Evolutionary conservation across 2,113 vertebrate genomes (phyloP).

Genomic region (Paracanthobrama guichenoti): DNA sequence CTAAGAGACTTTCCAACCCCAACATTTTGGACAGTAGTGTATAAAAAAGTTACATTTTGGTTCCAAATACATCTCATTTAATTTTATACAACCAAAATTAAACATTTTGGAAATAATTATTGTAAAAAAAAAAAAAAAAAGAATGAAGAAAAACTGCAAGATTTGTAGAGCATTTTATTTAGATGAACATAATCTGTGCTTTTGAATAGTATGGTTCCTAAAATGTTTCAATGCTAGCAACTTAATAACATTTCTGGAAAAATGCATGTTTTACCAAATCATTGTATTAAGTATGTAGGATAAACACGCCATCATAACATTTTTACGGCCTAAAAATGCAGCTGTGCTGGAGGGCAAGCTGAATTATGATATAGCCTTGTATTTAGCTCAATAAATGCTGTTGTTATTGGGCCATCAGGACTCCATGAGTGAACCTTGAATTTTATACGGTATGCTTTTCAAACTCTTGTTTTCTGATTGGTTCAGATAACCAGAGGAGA

Average conservation of each 20-base stretch:
- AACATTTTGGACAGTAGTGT: too few species aligned
- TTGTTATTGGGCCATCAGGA: background rate
- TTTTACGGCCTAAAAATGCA: background rate
- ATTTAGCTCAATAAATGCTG: background rate
- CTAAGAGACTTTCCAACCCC: too few species aligned
- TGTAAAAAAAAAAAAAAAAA: background rate
- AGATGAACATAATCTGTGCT: background rate
- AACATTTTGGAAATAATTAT: background rate
- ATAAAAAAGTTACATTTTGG: too few species aligned
- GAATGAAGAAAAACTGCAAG: background rate
- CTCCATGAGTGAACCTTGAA: background rate
- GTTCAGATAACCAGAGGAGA: constrained; percentile 86
- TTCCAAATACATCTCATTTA: too few species aligned
- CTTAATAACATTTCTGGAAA: background rate
- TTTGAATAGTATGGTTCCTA: background rate
- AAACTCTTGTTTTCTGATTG: constrained; percentile 56
- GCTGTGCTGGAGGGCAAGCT: background rate
- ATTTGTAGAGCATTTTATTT: too few species aligned
- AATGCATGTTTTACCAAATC: background rate
- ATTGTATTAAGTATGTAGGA: background rate
- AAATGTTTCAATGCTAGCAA: background rate
- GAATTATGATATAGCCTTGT: background rate
- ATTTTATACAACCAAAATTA: background rate
- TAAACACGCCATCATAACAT: background rate
- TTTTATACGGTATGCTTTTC: background rate